phyloP scores from a whole-genome alignment of 1,140 invertebrate genomes.

The Drosophila auraria region DNA sequence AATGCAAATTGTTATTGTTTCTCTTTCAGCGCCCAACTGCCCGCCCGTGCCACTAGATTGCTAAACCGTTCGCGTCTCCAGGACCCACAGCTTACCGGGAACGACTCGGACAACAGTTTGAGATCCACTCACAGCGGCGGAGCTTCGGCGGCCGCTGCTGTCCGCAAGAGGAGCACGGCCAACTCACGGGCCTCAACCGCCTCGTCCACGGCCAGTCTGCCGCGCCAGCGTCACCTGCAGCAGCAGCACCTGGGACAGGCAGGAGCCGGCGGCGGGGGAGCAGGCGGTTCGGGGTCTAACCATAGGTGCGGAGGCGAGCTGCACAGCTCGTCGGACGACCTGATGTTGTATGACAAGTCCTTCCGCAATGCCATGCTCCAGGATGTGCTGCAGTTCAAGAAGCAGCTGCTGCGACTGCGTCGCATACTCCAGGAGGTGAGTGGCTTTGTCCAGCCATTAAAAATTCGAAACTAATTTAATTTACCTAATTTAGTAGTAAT shows the following conservation, averaged over 20 bases:
- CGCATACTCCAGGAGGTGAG: constrained; percentile 88
- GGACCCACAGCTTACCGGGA: constrained; percentile 67
- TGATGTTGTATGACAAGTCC: constrained; percentile 84
- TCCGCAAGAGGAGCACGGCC: constrained; percentile 59
- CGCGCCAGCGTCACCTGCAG: constrained; percentile 63
- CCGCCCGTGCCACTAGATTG: constrained; percentile 80
- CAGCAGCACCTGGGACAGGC: constrained; percentile 50
- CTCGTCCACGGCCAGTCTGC: constrained; percentile 76
- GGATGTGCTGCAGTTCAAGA: constrained; percentile 89
- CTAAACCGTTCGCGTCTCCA: constrained; percentile 83
- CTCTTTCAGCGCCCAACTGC: constrained; percentile 77
- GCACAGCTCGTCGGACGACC: constrained; percentile 85
- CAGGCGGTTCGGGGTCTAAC: constrained; percentile 9
- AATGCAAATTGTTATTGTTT: not conserved
- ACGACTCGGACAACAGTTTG: constrained; percentile 77
- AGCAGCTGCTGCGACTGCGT: constrained; percentile 88
- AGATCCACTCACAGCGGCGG: constrained; percentile 69
- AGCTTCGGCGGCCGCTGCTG: constrained; percentile 45
- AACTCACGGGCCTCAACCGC: constrained; percentile 73
- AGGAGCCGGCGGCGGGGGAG: constrained; percentile 2
- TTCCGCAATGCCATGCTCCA: constrained; percentile 87
- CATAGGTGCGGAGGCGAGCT: constrained; percentile 62
- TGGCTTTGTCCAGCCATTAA: not conserved
- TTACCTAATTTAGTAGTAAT: not conserved
- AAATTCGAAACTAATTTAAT: too few relatives aligned